phyloP scores from a whole-genome alignment of 2,797 vertebrate species.

The Pangasius larnaudii region DNA sequence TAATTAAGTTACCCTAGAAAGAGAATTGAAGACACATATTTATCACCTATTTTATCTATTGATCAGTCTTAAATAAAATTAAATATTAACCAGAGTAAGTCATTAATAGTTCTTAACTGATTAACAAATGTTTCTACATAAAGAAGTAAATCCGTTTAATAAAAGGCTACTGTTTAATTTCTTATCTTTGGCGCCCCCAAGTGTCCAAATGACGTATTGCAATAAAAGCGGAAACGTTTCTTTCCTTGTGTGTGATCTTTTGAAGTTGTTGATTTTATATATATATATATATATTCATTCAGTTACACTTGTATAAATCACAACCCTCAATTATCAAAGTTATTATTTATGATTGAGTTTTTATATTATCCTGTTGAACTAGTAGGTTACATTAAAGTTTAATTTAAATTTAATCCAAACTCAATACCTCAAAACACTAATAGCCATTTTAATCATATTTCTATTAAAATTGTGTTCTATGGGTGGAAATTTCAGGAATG shows the following conservation, averaged over 20 bases:
- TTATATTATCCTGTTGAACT: not conserved
- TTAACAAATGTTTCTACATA: not conserved
- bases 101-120: not conserved
- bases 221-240: not conserved
- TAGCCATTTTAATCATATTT: not conserved
- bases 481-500: not conserved
- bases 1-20: not conserved
- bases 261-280: not conserved
- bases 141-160: conserved; percentile 66
- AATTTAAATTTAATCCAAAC: not conserved
- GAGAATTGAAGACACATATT: not conserved
- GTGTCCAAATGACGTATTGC: conserved; percentile 15
- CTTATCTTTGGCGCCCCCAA: conserved; percentile 45
- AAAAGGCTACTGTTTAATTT: conserved; percentile 58
- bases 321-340: not conserved
- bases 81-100: not conserved
- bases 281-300: not conserved
- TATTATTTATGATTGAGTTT: not conserved
- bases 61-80: not conserved
- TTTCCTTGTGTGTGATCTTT: not conserved
- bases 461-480: not conserved
- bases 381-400: not conserved
- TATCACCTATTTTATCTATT: not conserved
- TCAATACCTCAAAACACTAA: not conserved
- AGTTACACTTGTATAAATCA: not conserved